These are phyloP conservation scores for Lepidocolaptes lacrymiger DNA, from an alignment of 2,797 vertebrate genomes.

Conservation along the genomic window DNA sequence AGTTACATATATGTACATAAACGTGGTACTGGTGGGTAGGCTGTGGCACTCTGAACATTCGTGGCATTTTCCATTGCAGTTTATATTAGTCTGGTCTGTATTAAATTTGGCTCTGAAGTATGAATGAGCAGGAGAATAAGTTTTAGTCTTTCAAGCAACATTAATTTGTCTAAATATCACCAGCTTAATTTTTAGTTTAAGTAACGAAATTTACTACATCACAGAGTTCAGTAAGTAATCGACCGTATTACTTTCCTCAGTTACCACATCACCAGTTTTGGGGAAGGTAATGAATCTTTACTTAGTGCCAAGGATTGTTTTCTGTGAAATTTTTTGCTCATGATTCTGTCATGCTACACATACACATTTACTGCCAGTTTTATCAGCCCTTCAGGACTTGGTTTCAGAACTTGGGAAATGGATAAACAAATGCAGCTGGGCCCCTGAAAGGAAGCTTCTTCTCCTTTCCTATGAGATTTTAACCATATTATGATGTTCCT, in stretches of 20 bases:
- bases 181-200: slow-evolving; percentile 30
- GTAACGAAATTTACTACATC: slow-evolving; percentile 20
- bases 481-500: neutral
- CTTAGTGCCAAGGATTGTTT: neutral
- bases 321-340: neutral
- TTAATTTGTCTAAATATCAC: slow-evolving; percentile 15
- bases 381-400: neutral
- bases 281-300: slow-evolving; percentile 7
- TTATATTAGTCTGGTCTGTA: neutral
- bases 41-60: neutral
- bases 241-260: slow-evolving; percentile 6
- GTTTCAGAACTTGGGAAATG: neutral
- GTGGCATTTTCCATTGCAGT: neutral
- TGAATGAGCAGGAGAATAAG: neutral
- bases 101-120: neutral
- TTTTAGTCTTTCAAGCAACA: slow-evolving; percentile 9
- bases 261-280: slow-evolving; percentile 3
- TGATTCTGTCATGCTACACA: neutral
- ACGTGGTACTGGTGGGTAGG: neutral
- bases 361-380: neutral
- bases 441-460: neutral
- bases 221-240: neutral
- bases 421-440: neutral
- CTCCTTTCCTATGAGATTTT: neutral
- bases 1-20: neutral